Base-by-base conservation (phyloP, 2,113 vertebrate species). In the Catharus minimus region DNA sequence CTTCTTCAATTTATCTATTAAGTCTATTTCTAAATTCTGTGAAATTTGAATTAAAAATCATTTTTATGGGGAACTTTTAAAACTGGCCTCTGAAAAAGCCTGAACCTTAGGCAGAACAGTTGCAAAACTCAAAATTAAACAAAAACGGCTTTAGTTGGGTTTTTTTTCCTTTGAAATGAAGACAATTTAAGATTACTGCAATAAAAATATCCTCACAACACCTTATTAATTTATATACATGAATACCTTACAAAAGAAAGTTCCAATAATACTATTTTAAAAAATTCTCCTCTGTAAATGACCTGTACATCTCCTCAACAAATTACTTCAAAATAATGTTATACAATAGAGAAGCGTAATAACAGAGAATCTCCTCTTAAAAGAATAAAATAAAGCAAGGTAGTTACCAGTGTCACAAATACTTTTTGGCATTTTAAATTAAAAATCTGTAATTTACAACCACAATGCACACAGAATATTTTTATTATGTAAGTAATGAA, bases 181-280 rank as follows among this genome's bases (percentile, higher is more conserved):
- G 78, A 55, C 26, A 69, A 81, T 75, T 88, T 39, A 53, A 68
- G 43, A 91, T 61, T 77, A 76, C 13, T 19, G 28, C 82, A 79
- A 92, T 13, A 91, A 82, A 71, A 90, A 75, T 49, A 53, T 15
- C n/a, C 26, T 69, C 55, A 79, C 19, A 77, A 10, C 39, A 78
- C 52, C 26, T 58, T 38, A 89, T 75, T 85, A 76, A 88, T 82
- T 62, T 52, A 85, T 67, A 60, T 38, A 62, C n/a, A 36, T 71
- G 46, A 94, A 67, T 60, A 41, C 18, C 30, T 95, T 89, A 83
- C 38, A 87, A 69, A 88, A 92, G 28, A 52, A 91, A 90, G 55
- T 53, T 77, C 9, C 0, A 0, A 9, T 44, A 69, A 73, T 7
- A 66, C 22, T 64, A 76, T 52, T 69, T 82, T 30, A n/a, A 74